These are phyloP conservation scores for Diplodus sargus DNA, from an alignment of 2,797 vertebrate genomes.

Conservation along the genomic window DNA sequence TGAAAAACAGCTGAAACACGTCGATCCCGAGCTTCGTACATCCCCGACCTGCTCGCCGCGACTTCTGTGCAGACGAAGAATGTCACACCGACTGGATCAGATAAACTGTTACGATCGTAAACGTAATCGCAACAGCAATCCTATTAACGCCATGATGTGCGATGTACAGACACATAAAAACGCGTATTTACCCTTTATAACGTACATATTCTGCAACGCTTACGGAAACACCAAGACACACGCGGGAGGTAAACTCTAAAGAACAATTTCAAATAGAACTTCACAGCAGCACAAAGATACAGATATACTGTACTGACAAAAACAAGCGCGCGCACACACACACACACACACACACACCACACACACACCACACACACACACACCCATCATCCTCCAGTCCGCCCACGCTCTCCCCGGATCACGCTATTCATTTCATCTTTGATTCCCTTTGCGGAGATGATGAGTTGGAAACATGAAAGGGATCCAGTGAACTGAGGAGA, in stretches of 20 bases:
- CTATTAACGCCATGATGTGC: no score
- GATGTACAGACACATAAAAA: no score
- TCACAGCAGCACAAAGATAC: conserved; percentile 7
- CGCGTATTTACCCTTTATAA: neutral
- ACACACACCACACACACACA: conserved; percentile 18
- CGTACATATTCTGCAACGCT: neutral
- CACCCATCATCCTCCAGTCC: conserved; percentile 36
- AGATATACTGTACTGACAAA: neutral
- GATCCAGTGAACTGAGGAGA: conserved; percentile 66
- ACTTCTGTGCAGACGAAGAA: neutral
- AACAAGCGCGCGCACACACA: conserved; percentile 8
- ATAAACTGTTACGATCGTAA: no score
- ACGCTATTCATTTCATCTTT: conserved; percentile 76
- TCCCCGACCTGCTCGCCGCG: no score
- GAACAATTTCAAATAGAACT: conserved; percentile 15
- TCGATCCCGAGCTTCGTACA: no score
- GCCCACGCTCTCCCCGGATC: conserved; percentile 66
- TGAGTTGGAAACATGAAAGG: conserved; percentile 76
- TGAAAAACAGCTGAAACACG: neutral
- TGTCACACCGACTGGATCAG: no score
- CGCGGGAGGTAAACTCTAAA: neutral
- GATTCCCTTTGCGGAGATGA: conserved; percentile 79
- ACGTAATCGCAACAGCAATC: no score
- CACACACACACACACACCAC: conserved; percentile 23
- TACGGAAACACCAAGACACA: conserved; percentile 1